phyloP scores from a whole-genome alignment of 2,797 vertebrate species.

The Xenopus petersii region DNA sequence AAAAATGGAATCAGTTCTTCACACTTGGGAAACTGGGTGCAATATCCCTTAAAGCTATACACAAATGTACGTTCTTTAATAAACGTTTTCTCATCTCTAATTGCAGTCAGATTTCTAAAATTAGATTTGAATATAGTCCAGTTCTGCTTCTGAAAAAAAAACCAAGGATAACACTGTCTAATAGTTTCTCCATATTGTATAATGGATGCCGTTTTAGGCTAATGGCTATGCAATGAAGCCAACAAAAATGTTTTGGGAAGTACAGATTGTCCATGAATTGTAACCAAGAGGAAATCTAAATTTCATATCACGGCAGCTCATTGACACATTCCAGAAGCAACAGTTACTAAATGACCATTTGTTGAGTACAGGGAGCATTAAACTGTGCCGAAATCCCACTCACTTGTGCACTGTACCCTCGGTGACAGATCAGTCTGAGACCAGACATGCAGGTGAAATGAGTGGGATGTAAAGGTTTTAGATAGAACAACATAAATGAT shows the following conservation, averaged over 20 bases:
- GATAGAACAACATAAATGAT: neutral
- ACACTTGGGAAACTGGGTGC: too few species aligned
- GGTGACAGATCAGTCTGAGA: neutral
- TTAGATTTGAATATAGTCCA: too few species aligned
- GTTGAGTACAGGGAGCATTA: neutral
- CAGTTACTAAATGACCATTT: neutral
- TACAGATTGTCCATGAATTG: neutral
- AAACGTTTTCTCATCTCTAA: too few species aligned
- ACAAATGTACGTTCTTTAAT: too few species aligned
- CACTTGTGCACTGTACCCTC: neutral
- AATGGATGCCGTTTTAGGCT: neutral
- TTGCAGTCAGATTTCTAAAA: too few species aligned
- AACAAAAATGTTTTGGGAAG: neutral
- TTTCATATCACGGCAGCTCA: neutral
- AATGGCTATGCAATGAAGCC: neutral
- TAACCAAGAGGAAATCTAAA: neutral
- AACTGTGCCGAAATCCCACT: too few species aligned
- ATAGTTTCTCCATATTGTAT: neutral
- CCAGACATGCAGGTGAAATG: neutral
- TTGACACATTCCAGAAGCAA: neutral
- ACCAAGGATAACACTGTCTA: too few species aligned
- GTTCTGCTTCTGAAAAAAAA: too few species aligned
- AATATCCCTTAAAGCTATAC: too few species aligned
- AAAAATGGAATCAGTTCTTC: too few species aligned
- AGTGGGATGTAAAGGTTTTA: neutral